Conservation (phyloP, 2,797 vertebrate genomes). For the Coranthus polyacanthus region DNA sequence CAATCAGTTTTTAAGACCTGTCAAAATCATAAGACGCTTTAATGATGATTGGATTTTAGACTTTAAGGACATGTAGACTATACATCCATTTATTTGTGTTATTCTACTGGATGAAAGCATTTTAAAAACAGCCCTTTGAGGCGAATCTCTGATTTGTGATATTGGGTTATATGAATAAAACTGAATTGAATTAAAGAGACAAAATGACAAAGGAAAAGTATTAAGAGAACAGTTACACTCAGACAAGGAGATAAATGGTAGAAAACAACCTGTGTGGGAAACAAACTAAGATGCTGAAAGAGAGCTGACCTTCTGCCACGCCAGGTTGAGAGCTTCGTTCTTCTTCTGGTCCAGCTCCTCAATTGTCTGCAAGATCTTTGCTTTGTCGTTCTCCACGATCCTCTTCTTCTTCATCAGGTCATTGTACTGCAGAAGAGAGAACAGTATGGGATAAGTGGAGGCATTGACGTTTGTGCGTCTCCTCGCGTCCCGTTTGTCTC, state of each 20-base stretch:
- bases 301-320: constrained; percentile 93
- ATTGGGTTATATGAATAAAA: no score
- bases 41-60: no score
- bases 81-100: no score
- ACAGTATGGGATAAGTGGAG: neutral
- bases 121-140: no score
- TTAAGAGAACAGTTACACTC: neutral
- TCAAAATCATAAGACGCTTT: no score
- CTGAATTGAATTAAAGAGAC: no score
- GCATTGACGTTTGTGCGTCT: neutral
- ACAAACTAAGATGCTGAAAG: neutral
- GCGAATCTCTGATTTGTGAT: no score
- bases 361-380: constrained; percentile 93
- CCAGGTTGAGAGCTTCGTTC: constrained; percentile 91
- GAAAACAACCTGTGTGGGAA: no score
- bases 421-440: constrained; percentile 87
- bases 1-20: no score
- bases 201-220: neutral
- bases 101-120: no score
- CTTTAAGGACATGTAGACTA: no score
- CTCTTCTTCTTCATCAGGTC: constrained; percentile 96
- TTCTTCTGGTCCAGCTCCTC: constrained; percentile 95
- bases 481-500: neutral
- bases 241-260: neutral
- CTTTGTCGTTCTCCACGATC: constrained; percentile 95